Conservation (phyloP, 92 coral and sea anemone species). For the Bergia sp. region DNA sequence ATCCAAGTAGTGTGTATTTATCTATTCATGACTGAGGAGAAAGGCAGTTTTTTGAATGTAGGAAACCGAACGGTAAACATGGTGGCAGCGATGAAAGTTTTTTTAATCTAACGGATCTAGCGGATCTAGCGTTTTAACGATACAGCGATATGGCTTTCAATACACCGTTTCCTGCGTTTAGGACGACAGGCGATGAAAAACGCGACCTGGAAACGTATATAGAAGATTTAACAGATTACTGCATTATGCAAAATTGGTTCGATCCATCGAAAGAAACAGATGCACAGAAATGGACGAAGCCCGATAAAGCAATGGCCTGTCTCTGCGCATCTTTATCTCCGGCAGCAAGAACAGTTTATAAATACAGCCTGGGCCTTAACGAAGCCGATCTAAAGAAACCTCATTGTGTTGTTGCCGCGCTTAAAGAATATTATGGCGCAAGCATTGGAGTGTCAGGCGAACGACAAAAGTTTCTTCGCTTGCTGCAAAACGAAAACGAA, state of each 20-base stretch:
- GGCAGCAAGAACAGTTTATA: conserved; percentile 64
- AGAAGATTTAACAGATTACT: conserved; percentile 52
- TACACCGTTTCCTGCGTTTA: conserved; percentile 48
- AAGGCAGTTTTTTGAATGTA: neutral
- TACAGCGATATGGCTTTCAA: conserved; percentile 36
- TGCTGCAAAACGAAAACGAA: conserved; percentile 51
- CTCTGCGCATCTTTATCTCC: conserved; percentile 61
- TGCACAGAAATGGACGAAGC: conserved; percentile 50
- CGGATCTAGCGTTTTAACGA: neutral
- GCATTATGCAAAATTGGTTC: conserved; percentile 59
- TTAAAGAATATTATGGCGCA: conserved; percentile 61
- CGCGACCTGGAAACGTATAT: conserved; percentile 47
- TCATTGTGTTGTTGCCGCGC: conserved; percentile 51
- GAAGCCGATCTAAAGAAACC: conserved; percentile 61
- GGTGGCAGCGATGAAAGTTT: conserved; percentile 45
- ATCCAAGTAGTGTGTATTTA: conserved; percentile 5
- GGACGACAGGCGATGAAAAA: conserved; percentile 57
- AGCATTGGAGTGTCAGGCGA: conserved; percentile 63
- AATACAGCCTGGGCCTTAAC: conserved; percentile 60
- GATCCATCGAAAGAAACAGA: conserved; percentile 53
- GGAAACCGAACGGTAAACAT: conserved; percentile 39
- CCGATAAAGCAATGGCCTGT: conserved; percentile 62
- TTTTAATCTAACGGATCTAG: conserved; percentile 3
- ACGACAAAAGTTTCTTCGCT: conserved; percentile 57
- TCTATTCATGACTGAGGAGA: neutral